Base-by-base conservation (phyloP, 2,888 invertebrate species). In the Cryptus armator region DNA sequence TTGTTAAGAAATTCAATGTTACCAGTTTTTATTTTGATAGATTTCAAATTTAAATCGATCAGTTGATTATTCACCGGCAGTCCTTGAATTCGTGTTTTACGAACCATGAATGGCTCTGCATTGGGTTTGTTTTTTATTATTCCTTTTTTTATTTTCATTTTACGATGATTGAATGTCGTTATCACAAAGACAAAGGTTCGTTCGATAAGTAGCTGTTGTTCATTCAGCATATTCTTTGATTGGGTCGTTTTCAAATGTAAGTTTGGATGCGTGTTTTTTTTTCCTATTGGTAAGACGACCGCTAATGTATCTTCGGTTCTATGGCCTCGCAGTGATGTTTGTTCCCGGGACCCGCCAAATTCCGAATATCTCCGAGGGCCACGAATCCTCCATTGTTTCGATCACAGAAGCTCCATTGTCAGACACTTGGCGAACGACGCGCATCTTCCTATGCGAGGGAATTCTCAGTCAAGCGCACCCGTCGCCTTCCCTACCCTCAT, bases 301-400 rank as follows among this genome's bases (percentile, higher is more conserved):
- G 5, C 10, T 53, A 6, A 71, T 72, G 46, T 44, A 29, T 29
- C 43, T 29, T n/a, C 46, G 32, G 29, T 32, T 43, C 5, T 44
- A n/a, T n/a, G 59, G 24, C 46, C 29, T 59, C 24, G n/a, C 10
- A 14, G 59, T 62, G 74, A 62, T n/a, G 29, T 29, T 59, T n/a
- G 9, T 29, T 9, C 32, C 24, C 29, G 46, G 6, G n/a, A 29
- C n/a, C 59, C 24, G 59, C 24, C 48, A n/a, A 62, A 62, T 46
- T 59, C 59, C 44, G 59, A n/a, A 32, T 62, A 16, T 62, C 46
- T 24, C 72, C 3, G 59, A 3, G 44, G 53, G 16, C 9, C 29
- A 16, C 59, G n/a, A 59, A 62, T 16, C n/a, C 19, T 29, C 62
- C 44, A 74, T 74, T 74, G 74, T 74, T 46, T 71, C 53, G 37